Base-by-base conservation (phyloP, 2,888 invertebrate species). In the Osedax fenrisi region DNA sequence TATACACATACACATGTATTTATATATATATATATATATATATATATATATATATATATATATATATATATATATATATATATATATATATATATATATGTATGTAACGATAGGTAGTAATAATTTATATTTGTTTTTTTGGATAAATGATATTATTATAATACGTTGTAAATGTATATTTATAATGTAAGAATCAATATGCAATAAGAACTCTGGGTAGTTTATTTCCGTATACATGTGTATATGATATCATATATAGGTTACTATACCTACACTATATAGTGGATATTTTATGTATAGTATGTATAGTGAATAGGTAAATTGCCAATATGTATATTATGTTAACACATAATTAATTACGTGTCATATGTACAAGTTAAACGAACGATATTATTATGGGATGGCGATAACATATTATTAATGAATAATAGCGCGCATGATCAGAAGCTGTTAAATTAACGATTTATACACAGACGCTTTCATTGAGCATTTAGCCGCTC, bases 401-500 rank as follows among this genome's bases (percentile, higher is more conserved):
- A 77, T 77, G 73, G 71, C 73, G 56, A n/a, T 74, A 76, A 75
- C 76, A 72, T 71, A 78, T 77, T 77, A 77, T 71, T 77, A 76
- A 78, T 77, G 78, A 41, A 41, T 41, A 41, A 41, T 76, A 77
- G 5, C 75, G 75, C 75, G 76, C 76, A 76, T 75, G 76, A 75
- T 75, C 76, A 74, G 73, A 27, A 68, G 41, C 41, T 41, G 10
- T 5, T 17, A 41, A 41, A 41, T 41, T 41, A 41, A 41, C 41
- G 41, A 41, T 41, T 10, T n/a, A 64, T 64, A 64, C 64, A 64
- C 5, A 5, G 17, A 41, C 41, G 17, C 41, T n/a, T n/a, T 41
- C 41, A 41, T 41, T 41, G 41, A 41, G 41, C 41, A 41, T 41
- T 41, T 41, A 41, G 41, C 41, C 10, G 41, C 41, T 41, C 5